Percentiles rank a stretch among this genome's conserved stretches.
Conservation (phyloP, 2,113 vertebrate species). For the Dendropsophus ebraccatus region DNA sequence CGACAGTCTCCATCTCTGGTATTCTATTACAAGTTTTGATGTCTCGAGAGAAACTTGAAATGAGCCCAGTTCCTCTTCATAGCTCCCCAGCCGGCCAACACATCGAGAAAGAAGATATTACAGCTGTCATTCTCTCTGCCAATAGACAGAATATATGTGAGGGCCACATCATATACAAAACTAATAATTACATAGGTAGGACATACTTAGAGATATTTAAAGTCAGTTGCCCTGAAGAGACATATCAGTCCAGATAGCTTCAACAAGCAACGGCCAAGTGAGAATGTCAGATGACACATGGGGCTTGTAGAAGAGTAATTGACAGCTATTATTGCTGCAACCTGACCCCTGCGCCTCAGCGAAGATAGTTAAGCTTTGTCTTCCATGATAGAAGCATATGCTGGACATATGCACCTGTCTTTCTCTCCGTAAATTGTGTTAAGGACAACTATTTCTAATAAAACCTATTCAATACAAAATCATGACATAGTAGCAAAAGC, state of each 20-base stretch:
- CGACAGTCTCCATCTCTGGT: constrained; percentile 66
- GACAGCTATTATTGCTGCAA: constrained; percentile 37
- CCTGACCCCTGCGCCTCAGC: background rate
- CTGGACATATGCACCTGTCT: background rate
- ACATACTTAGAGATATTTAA: constrained; percentile 32
- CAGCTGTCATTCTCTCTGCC: constrained; percentile 64
- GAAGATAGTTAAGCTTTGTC: background rate
- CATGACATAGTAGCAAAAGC: too few relatives aligned
- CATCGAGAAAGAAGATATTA: constrained; percentile 67
- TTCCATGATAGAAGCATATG: background rate
- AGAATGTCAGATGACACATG: background rate
- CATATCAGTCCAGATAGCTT: background rate
- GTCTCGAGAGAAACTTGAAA: constrained; percentile 64
- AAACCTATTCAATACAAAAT: too few relatives aligned
- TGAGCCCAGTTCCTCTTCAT: constrained; percentile 63
- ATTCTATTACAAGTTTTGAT: constrained; percentile 65
- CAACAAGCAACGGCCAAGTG: background rate
- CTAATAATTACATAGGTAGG: constrained; percentile 17
- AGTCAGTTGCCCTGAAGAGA: constrained; percentile 15
- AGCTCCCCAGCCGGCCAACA: constrained; percentile 61
- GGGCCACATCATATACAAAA: constrained; percentile 18
- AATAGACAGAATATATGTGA: constrained; percentile 55
- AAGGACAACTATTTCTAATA: too few relatives aligned
- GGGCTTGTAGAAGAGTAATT: background rate
- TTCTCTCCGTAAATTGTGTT: too few relatives aligned